Conservation (phyloP, 2,797 vertebrate species). For the Odontamblyopus lacepedii region DNA sequence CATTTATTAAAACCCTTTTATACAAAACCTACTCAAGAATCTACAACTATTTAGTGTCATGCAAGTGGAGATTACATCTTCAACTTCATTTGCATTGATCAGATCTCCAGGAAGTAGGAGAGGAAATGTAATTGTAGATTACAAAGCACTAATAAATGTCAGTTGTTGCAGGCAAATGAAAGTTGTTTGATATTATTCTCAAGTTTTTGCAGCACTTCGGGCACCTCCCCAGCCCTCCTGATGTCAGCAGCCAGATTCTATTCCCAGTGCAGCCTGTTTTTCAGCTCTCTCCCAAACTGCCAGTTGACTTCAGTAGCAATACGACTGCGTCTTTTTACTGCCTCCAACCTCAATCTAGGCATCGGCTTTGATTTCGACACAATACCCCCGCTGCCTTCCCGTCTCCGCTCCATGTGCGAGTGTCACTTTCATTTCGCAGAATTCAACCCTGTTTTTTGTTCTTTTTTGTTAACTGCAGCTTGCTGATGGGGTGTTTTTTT, state of each 20-base stretch:
- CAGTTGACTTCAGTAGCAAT: constrained; percentile 55
- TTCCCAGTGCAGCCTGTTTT: constrained; percentile 29
- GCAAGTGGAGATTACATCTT: constrained; percentile 58
- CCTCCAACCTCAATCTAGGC: constrained; percentile 60
- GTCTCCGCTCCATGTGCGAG: constrained; percentile 28
- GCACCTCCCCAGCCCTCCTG: constrained; percentile 41
- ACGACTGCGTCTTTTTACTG: constrained; percentile 48
- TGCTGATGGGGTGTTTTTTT: constrained; percentile 57
- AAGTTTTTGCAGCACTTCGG: constrained; percentile 28
- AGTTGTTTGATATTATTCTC: constrained; percentile 33
- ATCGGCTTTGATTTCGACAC: constrained; percentile 65
- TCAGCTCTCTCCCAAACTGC: constrained; percentile 47
- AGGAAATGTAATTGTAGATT: constrained; percentile 53
- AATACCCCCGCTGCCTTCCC: constrained; percentile 55
- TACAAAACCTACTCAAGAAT: constrained; percentile 42
- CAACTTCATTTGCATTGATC: constrained; percentile 57
- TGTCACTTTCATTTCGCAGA: constrained; percentile 64
- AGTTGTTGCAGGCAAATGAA: constrained; percentile 23
- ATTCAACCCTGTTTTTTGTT: constrained; percentile 56
- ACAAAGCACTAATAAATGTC: constrained; percentile 33
- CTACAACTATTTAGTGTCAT: constrained; percentile 28
- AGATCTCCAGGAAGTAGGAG: constrained; percentile 27
- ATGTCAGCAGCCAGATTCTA: constrained; percentile 55
- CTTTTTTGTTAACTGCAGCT: constrained; percentile 30
- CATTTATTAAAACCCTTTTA: constrained; percentile 16